Percentiles rank a stretch among this genome's conserved stretches.
phyloP scores from a whole-genome alignment of 2,113 vertebrate genomes.

The Psilopogon haemacephalus region DNA sequence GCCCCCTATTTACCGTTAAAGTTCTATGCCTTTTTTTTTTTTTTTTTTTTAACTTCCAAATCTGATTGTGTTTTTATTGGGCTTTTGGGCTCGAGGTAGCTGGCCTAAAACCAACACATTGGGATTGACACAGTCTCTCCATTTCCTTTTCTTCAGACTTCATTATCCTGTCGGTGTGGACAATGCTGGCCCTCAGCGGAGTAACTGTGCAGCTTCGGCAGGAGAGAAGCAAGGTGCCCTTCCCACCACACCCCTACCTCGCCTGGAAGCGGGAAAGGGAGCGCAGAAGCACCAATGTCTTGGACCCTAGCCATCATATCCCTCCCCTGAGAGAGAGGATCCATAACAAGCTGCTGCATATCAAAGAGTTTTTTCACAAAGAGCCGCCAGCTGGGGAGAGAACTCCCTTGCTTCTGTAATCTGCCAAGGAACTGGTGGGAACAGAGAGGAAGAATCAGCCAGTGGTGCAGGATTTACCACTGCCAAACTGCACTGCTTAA shows the following conservation, averaged over 20 bases:
- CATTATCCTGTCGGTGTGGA: slow-evolving; percentile 85
- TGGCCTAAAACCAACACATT: too few relatives aligned
- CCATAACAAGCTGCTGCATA: slow-evolving; percentile 60
- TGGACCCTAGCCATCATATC: slow-evolving; percentile 92
- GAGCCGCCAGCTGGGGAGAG: slow-evolving; percentile 82
- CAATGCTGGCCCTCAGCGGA: slow-evolving; percentile 82
- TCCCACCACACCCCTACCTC: slow-evolving; percentile 90
- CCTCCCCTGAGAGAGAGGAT: slow-evolving; percentile 84
- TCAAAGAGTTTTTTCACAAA: slow-evolving; percentile 74
- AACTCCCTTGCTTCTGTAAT: slow-evolving; percentile 88
- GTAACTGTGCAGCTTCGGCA: slow-evolving; percentile 84
- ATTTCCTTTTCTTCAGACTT: slow-evolving; percentile 76
- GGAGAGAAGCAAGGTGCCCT: slow-evolving; percentile 81
- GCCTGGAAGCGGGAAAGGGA: slow-evolving; percentile 88
- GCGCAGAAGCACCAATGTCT: slow-evolving; percentile 90
- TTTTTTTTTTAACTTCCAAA: too few relatives aligned
- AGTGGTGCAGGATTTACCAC: not conserved
- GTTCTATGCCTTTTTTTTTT: too few relatives aligned
- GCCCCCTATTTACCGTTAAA: too few relatives aligned
- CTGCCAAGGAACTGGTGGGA: not conserved
- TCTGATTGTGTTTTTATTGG: too few relatives aligned
- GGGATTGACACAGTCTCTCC: not conserved
- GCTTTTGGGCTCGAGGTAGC: too few relatives aligned
- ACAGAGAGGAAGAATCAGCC: not conserved
- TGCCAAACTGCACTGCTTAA: not conserved